Percentiles rank a stretch among this genome's conserved stretches.
phyloP scores from a whole-genome alignment of 2,797 vertebrate species.

The Chrysocyon brachyurus region DNA sequence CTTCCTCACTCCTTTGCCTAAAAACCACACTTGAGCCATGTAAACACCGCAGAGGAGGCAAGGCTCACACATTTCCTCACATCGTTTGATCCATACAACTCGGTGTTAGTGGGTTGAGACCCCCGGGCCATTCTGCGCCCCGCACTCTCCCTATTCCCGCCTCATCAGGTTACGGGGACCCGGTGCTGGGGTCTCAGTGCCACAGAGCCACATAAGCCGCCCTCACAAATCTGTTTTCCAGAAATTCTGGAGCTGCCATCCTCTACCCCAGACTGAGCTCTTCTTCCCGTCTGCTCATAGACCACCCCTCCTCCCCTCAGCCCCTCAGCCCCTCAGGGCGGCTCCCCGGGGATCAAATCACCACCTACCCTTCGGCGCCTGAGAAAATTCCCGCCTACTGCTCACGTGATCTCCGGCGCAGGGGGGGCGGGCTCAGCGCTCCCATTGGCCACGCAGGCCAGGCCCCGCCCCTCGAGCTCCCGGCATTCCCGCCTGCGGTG shows the following conservation, averaged over 20 bases:
- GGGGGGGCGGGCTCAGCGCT: neutral
- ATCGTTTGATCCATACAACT: fast-evolving
- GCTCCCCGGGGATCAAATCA: neutral
- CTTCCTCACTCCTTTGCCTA: neutral
- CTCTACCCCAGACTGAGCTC: fast-evolving
- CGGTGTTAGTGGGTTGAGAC: neutral
- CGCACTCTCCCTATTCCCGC: fast-evolving
- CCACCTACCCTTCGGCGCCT: fast-evolving
- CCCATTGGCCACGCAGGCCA: constrained; percentile 51
- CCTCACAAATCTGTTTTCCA: neutral
- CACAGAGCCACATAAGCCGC: neutral
- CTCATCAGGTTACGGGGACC: neutral
- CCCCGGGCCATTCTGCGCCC: neutral
- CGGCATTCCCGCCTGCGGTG: fast-evolving
- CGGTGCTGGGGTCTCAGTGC: neutral
- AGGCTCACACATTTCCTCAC: neutral
- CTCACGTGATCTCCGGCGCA: neutral
- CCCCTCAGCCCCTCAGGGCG: fast-evolving
- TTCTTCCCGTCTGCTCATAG: neutral
- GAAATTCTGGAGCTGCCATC: neutral
- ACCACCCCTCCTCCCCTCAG: fast-evolving
- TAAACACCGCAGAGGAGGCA: neutral
- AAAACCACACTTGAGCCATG: neutral
- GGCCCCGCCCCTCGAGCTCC: neutral
- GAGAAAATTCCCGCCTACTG: neutral